Conservation (phyloP, 2,113 vertebrate genomes). For the Cacatua alba region DNA sequence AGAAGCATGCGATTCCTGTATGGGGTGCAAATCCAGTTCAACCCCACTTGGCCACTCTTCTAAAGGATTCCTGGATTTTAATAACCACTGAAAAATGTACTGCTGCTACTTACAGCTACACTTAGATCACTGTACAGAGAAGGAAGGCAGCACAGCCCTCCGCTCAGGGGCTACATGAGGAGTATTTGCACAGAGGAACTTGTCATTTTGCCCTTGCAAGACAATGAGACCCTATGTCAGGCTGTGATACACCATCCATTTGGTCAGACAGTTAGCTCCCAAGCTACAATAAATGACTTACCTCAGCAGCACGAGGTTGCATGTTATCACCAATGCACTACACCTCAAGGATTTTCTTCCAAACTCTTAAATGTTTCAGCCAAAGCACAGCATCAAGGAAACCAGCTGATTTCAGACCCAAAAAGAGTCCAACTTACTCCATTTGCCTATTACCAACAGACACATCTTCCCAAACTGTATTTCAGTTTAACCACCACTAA, state of each 20-base stretch:
- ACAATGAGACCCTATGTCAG: neutral
- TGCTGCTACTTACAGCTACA: neutral
- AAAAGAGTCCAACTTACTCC: neutral
- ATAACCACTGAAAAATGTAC: neutral
- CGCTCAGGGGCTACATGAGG: neutral
- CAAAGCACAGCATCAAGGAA: neutral
- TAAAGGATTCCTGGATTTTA: neutral
- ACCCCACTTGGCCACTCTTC: neutral
- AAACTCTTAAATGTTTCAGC: neutral
- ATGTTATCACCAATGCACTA: neutral
- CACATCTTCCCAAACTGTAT: accelerated
- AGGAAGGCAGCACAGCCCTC: neutral
- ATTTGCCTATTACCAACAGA: neutral
- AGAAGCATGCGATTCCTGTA: neutral
- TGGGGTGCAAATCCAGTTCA: neutral
- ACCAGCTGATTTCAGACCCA: neutral
- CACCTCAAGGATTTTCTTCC: neutral
- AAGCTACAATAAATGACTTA: neutral
- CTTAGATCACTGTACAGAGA: neutral
- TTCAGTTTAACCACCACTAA: neutral
- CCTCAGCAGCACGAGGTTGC: neutral
- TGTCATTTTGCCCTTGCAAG: neutral
- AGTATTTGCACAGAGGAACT: neutral
- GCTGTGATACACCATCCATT: neutral
- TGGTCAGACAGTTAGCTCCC: neutral